These are phyloP conservation scores for Naja naja DNA, from an alignment of 2,113 vertebrate species.

Conservation along the genomic window DNA sequence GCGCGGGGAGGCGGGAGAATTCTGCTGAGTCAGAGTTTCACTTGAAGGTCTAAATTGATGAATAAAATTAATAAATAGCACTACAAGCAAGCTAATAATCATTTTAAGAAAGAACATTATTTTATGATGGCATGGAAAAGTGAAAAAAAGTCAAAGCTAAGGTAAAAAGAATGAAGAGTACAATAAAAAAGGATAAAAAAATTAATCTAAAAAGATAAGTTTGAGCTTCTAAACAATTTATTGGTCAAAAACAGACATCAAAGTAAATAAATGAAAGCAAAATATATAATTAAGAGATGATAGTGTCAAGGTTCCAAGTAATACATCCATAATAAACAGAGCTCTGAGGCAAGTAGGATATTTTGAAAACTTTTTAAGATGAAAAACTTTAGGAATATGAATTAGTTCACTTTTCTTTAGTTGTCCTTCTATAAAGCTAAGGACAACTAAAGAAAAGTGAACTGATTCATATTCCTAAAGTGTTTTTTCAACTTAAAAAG, in stretches of 20 bases:
- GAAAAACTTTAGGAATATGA: not conserved
- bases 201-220: not conserved
- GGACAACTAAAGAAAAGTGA: not conserved
- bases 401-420: not conserved
- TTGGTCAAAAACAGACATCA: not conserved
- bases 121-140: not conserved
- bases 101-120: not conserved
- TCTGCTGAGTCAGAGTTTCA: not conserved
- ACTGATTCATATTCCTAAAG: not conserved
- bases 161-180: not conserved
- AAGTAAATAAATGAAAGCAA: not conserved
- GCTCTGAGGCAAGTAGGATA: not conserved
- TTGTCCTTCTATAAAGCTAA: not conserved
- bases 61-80: not conserved
- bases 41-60: not conserved
- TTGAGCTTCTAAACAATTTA: not conserved
- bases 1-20: not conserved
- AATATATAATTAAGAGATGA: not conserved
- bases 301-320: too few species aligned
- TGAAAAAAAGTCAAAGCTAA: not conserved
- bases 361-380: not conserved
- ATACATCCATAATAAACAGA: too few species aligned
- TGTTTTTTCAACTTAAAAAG: not conserved
- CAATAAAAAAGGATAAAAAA: not conserved
- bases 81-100: too few species aligned